Conservation (phyloP, 2,113 vertebrate genomes). For the Symphodus melops region DNA sequence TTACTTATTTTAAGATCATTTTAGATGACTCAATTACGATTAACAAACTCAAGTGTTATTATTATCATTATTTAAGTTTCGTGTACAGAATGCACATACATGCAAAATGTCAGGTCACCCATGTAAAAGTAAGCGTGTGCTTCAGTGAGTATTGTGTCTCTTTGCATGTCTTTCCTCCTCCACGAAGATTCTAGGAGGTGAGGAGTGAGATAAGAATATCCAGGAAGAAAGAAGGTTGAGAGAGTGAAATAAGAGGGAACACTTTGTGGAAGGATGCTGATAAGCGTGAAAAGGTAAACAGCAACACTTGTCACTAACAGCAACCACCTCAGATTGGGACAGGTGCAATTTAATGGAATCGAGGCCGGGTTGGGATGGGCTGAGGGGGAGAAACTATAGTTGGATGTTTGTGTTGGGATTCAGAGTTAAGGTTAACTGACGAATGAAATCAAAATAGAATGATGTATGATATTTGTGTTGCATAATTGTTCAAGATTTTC, state of each 20-base stretch:
- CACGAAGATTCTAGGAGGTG: slow-evolving; percentile 10
- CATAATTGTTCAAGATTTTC: too few relatives aligned
- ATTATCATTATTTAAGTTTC: not conserved
- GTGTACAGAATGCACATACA: not conserved
- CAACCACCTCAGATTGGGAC: slow-evolving; percentile 80
- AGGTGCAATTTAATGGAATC: slow-evolving; percentile 59
- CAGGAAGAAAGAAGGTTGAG: slow-evolving; percentile 74
- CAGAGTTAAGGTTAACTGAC: too few relatives aligned
- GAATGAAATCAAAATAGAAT: too few relatives aligned
- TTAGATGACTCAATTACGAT: too few relatives aligned
- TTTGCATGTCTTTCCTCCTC: slow-evolving; percentile 6
- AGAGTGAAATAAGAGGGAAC: slow-evolving; percentile 78
- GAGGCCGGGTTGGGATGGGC: slow-evolving; percentile 15
- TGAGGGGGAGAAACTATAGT: not conserved
- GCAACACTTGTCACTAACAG: slow-evolving; percentile 84
- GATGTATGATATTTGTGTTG: too few relatives aligned
- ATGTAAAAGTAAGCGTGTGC: not conserved
- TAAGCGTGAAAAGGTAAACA: slow-evolving; percentile 90
- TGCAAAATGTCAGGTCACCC: slow-evolving; percentile 13
- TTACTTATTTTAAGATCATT: too few relatives aligned
- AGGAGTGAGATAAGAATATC: slow-evolving; percentile 28
- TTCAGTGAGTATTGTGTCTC: not conserved
- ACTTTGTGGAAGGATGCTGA: slow-evolving; percentile 84
- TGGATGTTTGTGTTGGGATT: slow-evolving; percentile 12
- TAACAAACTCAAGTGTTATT: too few relatives aligned